Evolutionary conservation across 1,140 invertebrate species (phyloP), one percentile per base, ranked within the genome.

Genomic region (Calosoma granatense): DNA sequence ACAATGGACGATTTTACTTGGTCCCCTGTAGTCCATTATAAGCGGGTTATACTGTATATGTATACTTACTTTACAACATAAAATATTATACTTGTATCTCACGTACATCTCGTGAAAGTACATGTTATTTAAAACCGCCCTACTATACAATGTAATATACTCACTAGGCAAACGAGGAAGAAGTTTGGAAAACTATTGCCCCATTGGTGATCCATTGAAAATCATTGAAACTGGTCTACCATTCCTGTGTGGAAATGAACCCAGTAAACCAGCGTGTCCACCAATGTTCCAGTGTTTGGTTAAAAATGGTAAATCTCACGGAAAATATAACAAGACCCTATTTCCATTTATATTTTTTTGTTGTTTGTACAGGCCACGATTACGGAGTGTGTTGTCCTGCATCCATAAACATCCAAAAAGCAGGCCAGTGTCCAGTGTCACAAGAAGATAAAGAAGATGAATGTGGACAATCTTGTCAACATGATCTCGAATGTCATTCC

Each of bases 341-440:
- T 41, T 43, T n/a, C n/a, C 20, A 11, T 19, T 53, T 22, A 21
- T 9, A 17, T 20, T 4, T 53, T 47, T 36, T 55, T 55, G 26
- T 53, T 58, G 52, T 20, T 63, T 61, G 6, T 64, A 55, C 71
- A 73, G 82, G 83, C 56, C 87, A 89, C 62, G 89, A 92, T 60
- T 92, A 92, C 65, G 90, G 90, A 0, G 87, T 92, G 1, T 92
- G 89, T 67, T 92, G 88, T 67, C 87, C 87, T n/a, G 83, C 84
- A 6, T 85, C 80, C 1, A 62, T 88, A 54, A 80, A 81, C 63
- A 78, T 90, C 30, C 76, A 86, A 61, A 87, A 90, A 67, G 78
- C 86, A 0, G 88, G 88, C 1, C 78, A 78, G 1, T 92, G 89
- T 66, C 88, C 88, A 0, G 61, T 54, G 6, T 68, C 68, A 0